A percentile compares a stretch with the other conserved stretches of the same genome.
Conservation (phyloP, 1,140 invertebrate species). For the Drosophila yakuba region DNA sequence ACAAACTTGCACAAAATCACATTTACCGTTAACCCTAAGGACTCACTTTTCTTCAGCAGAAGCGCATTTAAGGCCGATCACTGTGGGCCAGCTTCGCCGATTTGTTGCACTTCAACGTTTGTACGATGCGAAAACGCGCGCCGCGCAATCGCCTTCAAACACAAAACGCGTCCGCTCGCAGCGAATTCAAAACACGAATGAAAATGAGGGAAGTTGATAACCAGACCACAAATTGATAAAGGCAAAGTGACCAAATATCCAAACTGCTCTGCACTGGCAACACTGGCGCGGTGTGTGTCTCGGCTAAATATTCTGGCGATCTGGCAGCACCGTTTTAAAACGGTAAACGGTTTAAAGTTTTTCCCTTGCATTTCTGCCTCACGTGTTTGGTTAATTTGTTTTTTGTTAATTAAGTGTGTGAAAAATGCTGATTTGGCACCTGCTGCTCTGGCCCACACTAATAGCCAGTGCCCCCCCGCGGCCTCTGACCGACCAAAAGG, state of each 20-base stretch:
- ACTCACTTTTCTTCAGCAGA: conserved; percentile 11
- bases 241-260: no score
- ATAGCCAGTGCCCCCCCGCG: conserved; percentile 1
- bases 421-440: conserved; percentile 7
- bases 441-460: conserved; percentile 17
- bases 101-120: no score
- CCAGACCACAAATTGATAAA: no score
- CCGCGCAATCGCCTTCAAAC: not conserved
- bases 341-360: conserved; percentile 20
- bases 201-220: not conserved
- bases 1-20: conserved; percentile 3
- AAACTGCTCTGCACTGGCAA: no score
- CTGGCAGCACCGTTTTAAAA: conserved; percentile 11
- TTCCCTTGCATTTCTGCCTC: not conserved
- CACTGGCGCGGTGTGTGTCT: not conserved
- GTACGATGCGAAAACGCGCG: not conserved
- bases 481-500: conserved; percentile 14
- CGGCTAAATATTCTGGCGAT: not conserved
- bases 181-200: conserved; percentile 3
- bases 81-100: no score
- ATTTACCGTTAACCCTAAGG: conserved; percentile 18
- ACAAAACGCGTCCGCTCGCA: conserved; percentile 1
- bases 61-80: not conserved
- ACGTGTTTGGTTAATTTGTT: conserved; percentile 13
- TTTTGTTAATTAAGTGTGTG: not conserved